Conservation (phyloP, 2,113 vertebrate genomes). For the Raja brachyura region DNA sequence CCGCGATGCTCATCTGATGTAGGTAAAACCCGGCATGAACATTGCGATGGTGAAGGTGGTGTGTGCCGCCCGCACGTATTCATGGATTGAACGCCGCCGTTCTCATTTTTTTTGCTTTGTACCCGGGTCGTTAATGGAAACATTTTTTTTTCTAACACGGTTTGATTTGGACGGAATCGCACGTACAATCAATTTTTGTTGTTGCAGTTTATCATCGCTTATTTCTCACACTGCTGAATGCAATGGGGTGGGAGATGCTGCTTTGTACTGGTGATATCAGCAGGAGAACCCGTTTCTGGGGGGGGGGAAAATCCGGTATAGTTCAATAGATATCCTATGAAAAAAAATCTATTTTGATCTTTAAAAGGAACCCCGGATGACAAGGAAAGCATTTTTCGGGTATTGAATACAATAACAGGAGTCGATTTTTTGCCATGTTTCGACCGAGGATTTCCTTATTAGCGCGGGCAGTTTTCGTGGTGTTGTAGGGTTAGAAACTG, state of each 20-base stretch:
- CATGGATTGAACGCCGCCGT: not conserved
- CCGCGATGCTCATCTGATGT: constrained; percentile 8
- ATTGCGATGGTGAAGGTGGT: constrained; percentile 14
- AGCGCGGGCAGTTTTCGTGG: not conserved
- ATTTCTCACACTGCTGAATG: not conserved
- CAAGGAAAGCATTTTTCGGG: not conserved
- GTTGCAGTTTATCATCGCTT: not conserved
- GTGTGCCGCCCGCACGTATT: not conserved
- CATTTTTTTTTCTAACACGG: too few species aligned
- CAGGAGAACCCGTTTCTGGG: not conserved
- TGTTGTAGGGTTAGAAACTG: not conserved
- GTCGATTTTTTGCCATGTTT: not conserved
- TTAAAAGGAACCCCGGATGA: not conserved
- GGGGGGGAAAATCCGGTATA: not conserved
- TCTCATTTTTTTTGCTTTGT: not conserved
- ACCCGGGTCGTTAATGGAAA: not conserved
- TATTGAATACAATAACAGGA: not conserved
- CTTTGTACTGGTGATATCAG: not conserved
- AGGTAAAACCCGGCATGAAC: not conserved
- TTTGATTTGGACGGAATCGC: not conserved
- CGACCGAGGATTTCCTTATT: not conserved
- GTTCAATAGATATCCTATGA: not conserved
- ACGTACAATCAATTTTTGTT: not conserved
- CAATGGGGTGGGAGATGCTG: not conserved
- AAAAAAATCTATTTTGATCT: not conserved